Percentiles rank a stretch among this genome's conserved stretches.
These are phyloP conservation scores for Argyra leucocephala DNA, from an alignment of 2,888 invertebrate genomes.

Conservation along the genomic window DNA sequence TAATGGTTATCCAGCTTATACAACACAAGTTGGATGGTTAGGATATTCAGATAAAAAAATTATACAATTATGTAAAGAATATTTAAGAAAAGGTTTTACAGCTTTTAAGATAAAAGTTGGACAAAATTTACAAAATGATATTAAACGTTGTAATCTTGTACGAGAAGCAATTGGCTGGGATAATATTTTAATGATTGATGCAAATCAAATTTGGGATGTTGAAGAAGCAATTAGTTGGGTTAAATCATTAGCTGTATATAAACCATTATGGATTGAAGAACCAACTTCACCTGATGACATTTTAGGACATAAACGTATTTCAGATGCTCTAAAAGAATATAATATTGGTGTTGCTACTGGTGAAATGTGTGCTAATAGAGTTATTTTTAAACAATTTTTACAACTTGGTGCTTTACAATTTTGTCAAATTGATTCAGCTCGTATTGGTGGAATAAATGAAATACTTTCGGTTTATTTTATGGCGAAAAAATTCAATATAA, in stretches of 20 bases:
- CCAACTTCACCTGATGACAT: constrained; percentile 88
- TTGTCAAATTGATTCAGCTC: constrained; percentile 83
- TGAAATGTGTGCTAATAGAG: constrained; percentile 84
- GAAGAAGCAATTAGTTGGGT: constrained; percentile 79
- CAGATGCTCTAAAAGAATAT: constrained; percentile 42
- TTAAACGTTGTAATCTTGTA: constrained; percentile 60
- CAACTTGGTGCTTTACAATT: constrained; percentile 71
- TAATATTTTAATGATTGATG: constrained; percentile 73
- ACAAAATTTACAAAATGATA: constrained; percentile 64
- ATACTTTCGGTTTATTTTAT: constrained; percentile 77
- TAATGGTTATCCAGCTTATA: constrained; percentile 75
- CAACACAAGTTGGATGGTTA: constrained; percentile 82
- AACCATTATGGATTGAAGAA: constrained; percentile 83
- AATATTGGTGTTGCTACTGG: constrained; percentile 84
- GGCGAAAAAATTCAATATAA: constrained; percentile 75
- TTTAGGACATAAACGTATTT: background rate
- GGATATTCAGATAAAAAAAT: constrained; percentile 75
- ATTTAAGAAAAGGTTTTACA: constrained; percentile 63
- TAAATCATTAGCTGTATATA: constrained; percentile 61
- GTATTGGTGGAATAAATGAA: constrained; percentile 83
- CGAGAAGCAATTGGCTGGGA: constrained; percentile 67
- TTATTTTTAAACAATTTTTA: constrained; percentile 85
- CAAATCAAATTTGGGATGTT: constrained; percentile 84
- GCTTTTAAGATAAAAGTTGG: constrained; percentile 91
- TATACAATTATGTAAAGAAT: constrained; percentile 58